These are phyloP conservation scores for Tanypteryx hageni DNA, from an alignment of 2,888 invertebrate species.

Conservation along the genomic window DNA sequence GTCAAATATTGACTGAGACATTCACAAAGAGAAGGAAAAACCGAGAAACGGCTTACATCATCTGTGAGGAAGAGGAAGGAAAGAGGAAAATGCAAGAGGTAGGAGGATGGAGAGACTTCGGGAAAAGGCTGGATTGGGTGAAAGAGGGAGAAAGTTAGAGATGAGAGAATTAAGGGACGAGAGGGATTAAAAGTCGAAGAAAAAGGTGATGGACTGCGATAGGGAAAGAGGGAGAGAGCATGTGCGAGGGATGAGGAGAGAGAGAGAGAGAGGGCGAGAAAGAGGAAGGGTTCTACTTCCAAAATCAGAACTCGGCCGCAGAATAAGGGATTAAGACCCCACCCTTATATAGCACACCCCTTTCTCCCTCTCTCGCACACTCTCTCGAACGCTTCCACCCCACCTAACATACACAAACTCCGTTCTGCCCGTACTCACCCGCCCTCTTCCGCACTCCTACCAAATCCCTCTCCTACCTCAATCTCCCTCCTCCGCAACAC, in stretches of 20 bases:
- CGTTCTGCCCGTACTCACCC: no score
- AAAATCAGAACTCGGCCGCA: slow-evolving; percentile 45
- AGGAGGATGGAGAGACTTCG: background rate
- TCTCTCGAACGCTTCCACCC: background rate
- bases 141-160: background rate
- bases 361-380: background rate
- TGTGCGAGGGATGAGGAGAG: background rate
- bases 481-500: background rate
- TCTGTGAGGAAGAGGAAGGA: background rate
- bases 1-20: background rate
- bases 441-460: no score
- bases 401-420: slow-evolving; percentile 1
- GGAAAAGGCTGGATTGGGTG: background rate
- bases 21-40: background rate
- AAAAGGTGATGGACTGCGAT: slow-evolving; percentile 34
- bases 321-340: slow-evolving; percentile 21
- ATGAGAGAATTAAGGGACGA: slow-evolving; percentile 5
- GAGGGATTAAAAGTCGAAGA: slow-evolving; percentile 23
- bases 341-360: background rate
- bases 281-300: background rate
- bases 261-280: background rate
- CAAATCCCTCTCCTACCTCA: no score
- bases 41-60: background rate
- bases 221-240: background rate
- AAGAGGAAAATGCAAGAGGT: background rate